These are phyloP conservation scores for Isurus oxyrinchus DNA, from an alignment of 2,113 vertebrate genomes.

Conservation along the genomic window DNA sequence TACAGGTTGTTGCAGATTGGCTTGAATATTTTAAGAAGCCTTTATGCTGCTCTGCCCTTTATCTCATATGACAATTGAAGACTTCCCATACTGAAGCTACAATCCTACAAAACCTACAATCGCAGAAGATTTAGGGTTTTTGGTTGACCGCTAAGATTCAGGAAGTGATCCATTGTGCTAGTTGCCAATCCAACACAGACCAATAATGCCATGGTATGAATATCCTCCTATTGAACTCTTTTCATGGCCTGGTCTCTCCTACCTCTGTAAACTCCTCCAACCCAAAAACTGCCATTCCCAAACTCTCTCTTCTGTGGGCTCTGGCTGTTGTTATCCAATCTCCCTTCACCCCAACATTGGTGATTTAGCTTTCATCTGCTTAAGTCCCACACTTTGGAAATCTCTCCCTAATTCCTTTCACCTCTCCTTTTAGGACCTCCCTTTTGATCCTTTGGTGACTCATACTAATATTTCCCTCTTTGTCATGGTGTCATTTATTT, in stretches of 20 bases:
- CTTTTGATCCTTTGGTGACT: neutral
- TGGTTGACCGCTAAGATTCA: neutral
- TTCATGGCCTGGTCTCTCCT: neutral
- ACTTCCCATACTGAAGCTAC: neutral
- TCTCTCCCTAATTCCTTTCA: neutral
- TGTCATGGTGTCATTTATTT: neutral
- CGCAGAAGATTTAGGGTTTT: neutral
- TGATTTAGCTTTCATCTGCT: neutral
- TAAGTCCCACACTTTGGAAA: neutral
- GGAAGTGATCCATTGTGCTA: neutral
- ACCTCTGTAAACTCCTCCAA: neutral
- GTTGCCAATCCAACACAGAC: neutral
- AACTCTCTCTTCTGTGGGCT: neutral
- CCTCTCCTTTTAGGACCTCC: neutral
- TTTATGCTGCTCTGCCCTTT: neutral
- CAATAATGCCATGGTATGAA: neutral
- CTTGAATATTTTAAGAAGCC: neutral
- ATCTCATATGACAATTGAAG: neutral
- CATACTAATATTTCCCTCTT: neutral
- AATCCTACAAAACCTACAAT: neutral
- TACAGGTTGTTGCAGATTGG: neutral
- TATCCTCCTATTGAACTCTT: neutral
- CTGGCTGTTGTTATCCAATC: neutral
- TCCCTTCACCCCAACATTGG: neutral
- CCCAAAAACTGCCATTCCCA: neutral